These are phyloP conservation scores for Vanessa tameamea DNA, from an alignment of 1,140 invertebrate genomes.

Conservation along the genomic window DNA sequence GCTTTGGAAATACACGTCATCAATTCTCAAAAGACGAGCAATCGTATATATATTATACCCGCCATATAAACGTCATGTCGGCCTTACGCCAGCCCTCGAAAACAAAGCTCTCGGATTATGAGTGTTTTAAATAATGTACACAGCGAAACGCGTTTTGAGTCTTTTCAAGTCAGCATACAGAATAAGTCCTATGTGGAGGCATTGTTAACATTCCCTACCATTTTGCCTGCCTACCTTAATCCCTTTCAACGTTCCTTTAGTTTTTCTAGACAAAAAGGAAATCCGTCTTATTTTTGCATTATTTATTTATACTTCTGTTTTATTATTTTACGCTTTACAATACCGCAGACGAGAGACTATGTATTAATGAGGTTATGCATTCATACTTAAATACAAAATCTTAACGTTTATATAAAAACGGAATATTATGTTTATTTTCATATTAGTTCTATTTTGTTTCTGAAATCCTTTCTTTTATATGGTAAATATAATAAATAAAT, in stretches of 20 bases:
- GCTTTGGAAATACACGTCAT: not conserved
- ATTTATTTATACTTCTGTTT: not conserved
- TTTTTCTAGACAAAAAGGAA: constrained; percentile 5
- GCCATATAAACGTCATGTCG: not conserved
- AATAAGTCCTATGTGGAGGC: constrained; percentile 4
- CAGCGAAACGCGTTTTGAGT: constrained; percentile 1
- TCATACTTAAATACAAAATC: not conserved
- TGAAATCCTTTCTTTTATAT: no score
- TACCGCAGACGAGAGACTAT: not conserved
- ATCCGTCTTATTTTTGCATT: not conserved
- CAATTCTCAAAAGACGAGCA: not conserved
- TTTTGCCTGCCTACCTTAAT: not conserved
- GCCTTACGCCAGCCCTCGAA: not conserved
- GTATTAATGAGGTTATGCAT: not conserved
- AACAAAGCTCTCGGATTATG: constrained; percentile 12
- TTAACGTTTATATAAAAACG: no score
- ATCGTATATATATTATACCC: not conserved
- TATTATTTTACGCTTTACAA: constrained; percentile 2
- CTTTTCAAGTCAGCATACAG: constrained; percentile 9
- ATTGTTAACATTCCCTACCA: not conserved
- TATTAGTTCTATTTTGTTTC: no score
- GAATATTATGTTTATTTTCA: no score
- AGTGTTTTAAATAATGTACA: constrained; percentile 9
- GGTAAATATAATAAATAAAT: no score
- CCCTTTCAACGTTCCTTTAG: not conserved